Base-by-base conservation (phyloP, 2,113 vertebrate species). In the Sapayoa aenigma region DNA sequence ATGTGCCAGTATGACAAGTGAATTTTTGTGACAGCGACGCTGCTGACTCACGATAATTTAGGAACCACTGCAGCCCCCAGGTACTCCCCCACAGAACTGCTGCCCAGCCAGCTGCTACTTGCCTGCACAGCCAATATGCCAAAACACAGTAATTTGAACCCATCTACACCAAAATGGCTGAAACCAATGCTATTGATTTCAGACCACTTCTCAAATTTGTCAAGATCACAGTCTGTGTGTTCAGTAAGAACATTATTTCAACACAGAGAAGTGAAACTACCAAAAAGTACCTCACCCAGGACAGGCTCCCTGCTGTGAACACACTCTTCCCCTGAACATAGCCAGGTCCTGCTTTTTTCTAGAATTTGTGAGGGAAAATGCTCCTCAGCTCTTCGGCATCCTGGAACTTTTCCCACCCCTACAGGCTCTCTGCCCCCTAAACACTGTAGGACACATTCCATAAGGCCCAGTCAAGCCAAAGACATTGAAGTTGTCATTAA, bases 41-140 rank as follows among this genome's bases (percentile, higher is more conserved):
- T 86, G 94, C 92, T 93, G 92, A 96, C 60, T 94, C 90, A 94
- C 1, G 5, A 66, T 39, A 80, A 92, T 74, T 93, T 69, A 84
- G 90, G 85, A 93, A 86, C 59, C 55, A 88, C 89, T 73, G 76
- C 59, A 92, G 56, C 23, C 75, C 83, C 50, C 66, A 49, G 37
- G 80, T 53, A 66, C 75, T 50, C 83, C 84, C 85, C 68, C 79
- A 77, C 72, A 80, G 67, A 90, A 82, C 28, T 69, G 82, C 79
- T 93, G 67, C 74, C 37, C 27, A 73, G 49, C 69, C 89, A 91
- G 81, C 84, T 77, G 75, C 56, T 88, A 46, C 55, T 76, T 76
- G 69, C 56, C 90, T 65, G 75, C 16, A 31, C 50, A 53, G 21
- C 67, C 63, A 93, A 37, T 49, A 68, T 6, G 87, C 58, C 74